phyloP scores from a whole-genome alignment of 1,140 invertebrate species.

The Tetragnatha versicolor region DNA sequence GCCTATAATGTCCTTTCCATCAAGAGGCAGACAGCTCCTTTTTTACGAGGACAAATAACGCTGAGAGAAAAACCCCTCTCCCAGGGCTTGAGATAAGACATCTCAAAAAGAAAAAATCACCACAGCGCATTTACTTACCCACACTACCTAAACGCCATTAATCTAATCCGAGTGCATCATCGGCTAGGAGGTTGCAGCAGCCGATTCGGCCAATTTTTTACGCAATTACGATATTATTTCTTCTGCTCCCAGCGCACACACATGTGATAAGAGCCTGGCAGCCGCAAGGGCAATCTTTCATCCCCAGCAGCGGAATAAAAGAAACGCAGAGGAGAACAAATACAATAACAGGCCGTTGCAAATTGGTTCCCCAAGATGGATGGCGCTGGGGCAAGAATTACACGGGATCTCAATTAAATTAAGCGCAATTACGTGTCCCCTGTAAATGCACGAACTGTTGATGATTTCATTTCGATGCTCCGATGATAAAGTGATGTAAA shows the following conservation, averaged over 20 bases:
- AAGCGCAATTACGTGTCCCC: constrained; percentile 45
- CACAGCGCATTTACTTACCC: constrained; percentile 21
- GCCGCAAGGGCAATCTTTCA: constrained; percentile 22
- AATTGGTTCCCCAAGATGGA: constrained; percentile 42
- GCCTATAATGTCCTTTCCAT: no score
- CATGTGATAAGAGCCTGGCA: constrained; percentile 44
- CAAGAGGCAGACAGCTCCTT: no score
- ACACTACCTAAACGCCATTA: constrained; percentile 30
- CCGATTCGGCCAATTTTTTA: constrained; percentile 37
- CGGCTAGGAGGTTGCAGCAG: constrained; percentile 8
- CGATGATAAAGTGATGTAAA: constrained; percentile 35
- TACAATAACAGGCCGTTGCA: constrained; percentile 44
- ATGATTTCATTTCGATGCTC: constrained; percentile 49
- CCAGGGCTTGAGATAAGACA: no score
- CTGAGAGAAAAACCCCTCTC: no score
- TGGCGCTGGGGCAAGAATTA: constrained; percentile 29
- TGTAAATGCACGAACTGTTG: constrained; percentile 51
- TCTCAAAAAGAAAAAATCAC: no score
- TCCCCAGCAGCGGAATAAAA: constrained; percentile 14
- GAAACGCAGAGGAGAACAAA: constrained; percentile 40
- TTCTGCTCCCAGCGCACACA: not conserved
- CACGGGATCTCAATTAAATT: constrained; percentile 51
- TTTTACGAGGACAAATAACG: no score
- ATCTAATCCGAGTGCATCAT: constrained; percentile 47
- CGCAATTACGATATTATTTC: constrained; percentile 40